Evolutionary conservation across 2,797 vertebrate genomes (phyloP), one percentile per base, ranked within the genome.

Genomic region (Saxicola maurus): DNA sequence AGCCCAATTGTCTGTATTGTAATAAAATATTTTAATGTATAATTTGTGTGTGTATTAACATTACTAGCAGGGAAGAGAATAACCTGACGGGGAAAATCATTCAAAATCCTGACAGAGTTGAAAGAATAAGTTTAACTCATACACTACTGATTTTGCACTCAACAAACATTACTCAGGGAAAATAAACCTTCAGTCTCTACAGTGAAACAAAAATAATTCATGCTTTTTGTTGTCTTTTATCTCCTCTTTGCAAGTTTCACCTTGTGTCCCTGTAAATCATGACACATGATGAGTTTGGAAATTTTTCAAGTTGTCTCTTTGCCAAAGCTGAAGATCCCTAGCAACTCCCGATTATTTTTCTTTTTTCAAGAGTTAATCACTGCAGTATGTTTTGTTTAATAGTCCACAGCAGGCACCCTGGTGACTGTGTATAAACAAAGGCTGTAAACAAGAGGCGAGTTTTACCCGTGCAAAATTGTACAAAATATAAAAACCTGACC

Each of bases 1-100:
- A 96, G 82, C 86, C 95, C 83, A 95, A 88, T 67, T 95, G 91
- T 94, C 96, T 93, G 91, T 96, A 96, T 91, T 96, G 92, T 96
- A 98, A 96, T 97, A 97, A 97, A 97, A 86, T 97, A 96, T 97
- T 97, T 97, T 97, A 96, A 92, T 78, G 93, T 96, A 96, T 88
- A 71, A 84, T 43, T 33, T 74, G 28, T 81, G 45, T 0, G 33
- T 59, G 45, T 52, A 17, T 40, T 82, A 76, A 69, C 15, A 11
- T 65, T 73, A 46, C 31, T 24, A 30, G 55, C 25, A 68, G 56
- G 49, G 61, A 78, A 59, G 23, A 61, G 21, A 60, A 25, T 48
- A 64, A 67, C 10, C 7, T 74, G 23, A 6, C 11, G 17, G 49
- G 46, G 19, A 13, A 21, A 4, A 15, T 49, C 21, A 33, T 28